These are phyloP conservation scores for Sciurus niger DNA, from an alignment of 2,113 vertebrate genomes.

Conservation along the genomic window DNA sequence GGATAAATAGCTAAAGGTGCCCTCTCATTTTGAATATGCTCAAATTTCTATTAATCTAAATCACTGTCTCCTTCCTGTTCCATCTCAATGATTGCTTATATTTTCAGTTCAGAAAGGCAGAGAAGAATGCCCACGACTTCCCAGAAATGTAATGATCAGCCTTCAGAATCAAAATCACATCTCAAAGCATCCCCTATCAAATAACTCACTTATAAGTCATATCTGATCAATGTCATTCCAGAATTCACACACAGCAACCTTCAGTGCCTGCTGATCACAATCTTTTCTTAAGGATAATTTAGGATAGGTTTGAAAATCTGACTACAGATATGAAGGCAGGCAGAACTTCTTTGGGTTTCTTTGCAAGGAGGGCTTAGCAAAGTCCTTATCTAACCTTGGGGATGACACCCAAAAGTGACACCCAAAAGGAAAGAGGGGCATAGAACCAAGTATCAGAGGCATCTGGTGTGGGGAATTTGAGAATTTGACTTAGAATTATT, in stretches of 20 bases:
- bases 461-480: not conserved
- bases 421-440: not conserved
- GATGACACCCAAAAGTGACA: not conserved
- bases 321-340: not conserved
- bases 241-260: not conserved
- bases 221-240: not conserved
- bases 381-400: not conserved
- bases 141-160: not conserved
- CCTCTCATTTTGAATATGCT: not conserved
- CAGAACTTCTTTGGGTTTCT: not conserved
- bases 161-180: conserved; percentile 38
- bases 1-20: conserved; percentile 22
- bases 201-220: conserved; percentile 7
- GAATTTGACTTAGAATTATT: too few relatives aligned
- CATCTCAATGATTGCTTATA: not conserved
- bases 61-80: not conserved
- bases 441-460: not conserved
- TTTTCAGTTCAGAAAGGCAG: conserved; percentile 22
- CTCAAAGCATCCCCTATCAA: not conserved
- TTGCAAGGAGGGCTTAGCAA: not conserved
- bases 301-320: not conserved
- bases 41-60: conserved; percentile 47
- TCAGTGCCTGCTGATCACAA: not conserved
- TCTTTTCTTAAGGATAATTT: not conserved
- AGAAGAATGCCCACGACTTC: not conserved